A percentile compares a stretch with the other conserved stretches of the same genome.
phyloP scores from a whole-genome alignment of 2,113 vertebrate genomes.

The Hystrix brachyura region DNA sequence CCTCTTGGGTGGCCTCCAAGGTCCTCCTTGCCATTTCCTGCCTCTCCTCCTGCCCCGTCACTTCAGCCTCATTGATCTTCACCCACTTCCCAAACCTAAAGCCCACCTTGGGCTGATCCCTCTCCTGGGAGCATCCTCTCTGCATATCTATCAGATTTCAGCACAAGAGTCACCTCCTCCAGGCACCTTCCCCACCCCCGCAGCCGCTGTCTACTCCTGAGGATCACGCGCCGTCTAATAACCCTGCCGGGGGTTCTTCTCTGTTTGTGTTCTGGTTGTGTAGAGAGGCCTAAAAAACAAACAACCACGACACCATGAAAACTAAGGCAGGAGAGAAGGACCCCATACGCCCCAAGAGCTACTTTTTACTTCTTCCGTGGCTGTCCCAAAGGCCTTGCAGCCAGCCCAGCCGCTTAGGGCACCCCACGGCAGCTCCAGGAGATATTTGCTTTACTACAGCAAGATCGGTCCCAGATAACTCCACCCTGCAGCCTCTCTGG shows the following conservation, averaged over 20 bases:
- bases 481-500: not conserved
- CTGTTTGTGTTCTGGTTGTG: not conserved
- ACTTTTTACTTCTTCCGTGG: not conserved
- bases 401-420: not conserved
- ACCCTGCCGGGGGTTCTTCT: too few species aligned
- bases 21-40: not conserved
- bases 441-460: not conserved
- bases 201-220: not conserved
- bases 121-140: not conserved
- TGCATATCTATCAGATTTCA: not conserved
- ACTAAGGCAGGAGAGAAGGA: not conserved
- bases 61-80: not conserved
- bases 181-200: not conserved
- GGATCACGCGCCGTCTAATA: not conserved
- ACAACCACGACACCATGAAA: not conserved
- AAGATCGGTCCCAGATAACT: not conserved
- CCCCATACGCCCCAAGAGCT: not conserved
- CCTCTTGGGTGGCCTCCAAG: not conserved
- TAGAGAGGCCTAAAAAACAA: not conserved
- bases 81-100: not conserved
- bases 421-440: not conserved
- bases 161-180: not conserved
- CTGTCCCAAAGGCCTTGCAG: not conserved
- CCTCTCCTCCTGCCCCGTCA: not conserved
- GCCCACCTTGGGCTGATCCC: not conserved